Conservation (phyloP, 1,140 invertebrate species). For the Achatina immaculata region DNA sequence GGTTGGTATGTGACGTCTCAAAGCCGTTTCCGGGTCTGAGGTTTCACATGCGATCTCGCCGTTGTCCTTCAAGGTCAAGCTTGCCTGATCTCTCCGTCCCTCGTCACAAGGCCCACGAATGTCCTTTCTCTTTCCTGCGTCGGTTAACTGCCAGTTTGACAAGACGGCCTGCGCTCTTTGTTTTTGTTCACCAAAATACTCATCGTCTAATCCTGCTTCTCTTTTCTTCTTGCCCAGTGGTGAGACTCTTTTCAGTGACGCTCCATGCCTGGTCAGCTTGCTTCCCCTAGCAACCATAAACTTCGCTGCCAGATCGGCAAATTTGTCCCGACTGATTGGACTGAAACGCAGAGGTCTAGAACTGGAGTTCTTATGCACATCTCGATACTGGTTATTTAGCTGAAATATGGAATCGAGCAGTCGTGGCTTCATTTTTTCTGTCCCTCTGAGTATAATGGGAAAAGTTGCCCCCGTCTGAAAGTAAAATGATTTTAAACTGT, state of each 20-base stretch:
- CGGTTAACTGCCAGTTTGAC: too few species aligned
- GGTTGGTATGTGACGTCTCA: constrained; percentile 10
- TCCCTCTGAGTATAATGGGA: too few species aligned
- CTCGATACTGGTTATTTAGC: too few species aligned
- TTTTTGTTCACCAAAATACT: neutral
- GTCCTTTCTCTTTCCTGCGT: too few species aligned
- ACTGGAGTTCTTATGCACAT: neutral
- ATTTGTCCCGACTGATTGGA: constrained; percentile 17
- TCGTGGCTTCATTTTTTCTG: too few species aligned
- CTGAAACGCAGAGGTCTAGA: neutral
- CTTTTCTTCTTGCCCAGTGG: neutral
- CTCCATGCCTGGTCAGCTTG: neutral
- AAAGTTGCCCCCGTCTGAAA: too few species aligned
- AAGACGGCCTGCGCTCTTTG: neutral
- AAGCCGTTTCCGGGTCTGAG: neutral
- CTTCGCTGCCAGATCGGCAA: constrained; percentile 15
- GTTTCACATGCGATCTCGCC: neutral
- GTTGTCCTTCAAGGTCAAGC: neutral
- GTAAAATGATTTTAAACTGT: too few species aligned
- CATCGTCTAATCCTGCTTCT: neutral
- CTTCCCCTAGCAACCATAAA: constrained; percentile 18
- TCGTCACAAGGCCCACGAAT: neutral
- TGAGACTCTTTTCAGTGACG: neutral
- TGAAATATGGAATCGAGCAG: too few species aligned
- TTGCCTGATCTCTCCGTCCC: neutral